phyloP scores from a whole-genome alignment of 2,113 vertebrate species.

The Pagrus major region DNA sequence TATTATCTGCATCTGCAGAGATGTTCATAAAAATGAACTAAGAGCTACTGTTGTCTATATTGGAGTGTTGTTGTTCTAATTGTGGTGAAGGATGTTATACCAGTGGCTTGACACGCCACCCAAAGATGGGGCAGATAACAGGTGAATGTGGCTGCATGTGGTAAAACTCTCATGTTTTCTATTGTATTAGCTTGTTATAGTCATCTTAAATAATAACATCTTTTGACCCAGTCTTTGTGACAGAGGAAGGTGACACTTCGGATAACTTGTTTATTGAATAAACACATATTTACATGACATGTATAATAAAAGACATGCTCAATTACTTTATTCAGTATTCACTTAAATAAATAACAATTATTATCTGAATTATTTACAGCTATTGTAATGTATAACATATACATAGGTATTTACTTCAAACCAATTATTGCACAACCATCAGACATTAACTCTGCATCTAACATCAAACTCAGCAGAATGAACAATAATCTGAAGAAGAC shows the following conservation, averaged over 20 bases:
- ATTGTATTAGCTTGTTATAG: no score
- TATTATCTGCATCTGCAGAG: background rate
- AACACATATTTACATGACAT: background rate
- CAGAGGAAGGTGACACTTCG: background rate
- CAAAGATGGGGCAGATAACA: no score
- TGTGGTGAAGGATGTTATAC: no score
- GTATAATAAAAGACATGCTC: background rate
- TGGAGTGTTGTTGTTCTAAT: no score
- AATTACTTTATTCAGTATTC: background rate
- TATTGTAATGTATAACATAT: background rate
- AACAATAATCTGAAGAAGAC: background rate
- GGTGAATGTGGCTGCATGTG: background rate
- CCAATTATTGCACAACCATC: background rate
- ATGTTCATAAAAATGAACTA: no score
- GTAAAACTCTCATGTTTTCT: no score
- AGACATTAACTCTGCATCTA: background rate
- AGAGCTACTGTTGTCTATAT: background rate
- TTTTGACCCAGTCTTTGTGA: background rate
- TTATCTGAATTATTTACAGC: background rate
- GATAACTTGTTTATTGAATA: constrained; percentile 7
- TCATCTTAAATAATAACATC: background rate
- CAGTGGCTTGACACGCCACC: no score
- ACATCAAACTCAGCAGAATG: background rate
- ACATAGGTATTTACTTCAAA: background rate
- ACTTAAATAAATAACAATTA: background rate